Evolutionary conservation across 2,888 invertebrate genomes (phyloP).

Genomic region (Luperina testacea): DNA sequence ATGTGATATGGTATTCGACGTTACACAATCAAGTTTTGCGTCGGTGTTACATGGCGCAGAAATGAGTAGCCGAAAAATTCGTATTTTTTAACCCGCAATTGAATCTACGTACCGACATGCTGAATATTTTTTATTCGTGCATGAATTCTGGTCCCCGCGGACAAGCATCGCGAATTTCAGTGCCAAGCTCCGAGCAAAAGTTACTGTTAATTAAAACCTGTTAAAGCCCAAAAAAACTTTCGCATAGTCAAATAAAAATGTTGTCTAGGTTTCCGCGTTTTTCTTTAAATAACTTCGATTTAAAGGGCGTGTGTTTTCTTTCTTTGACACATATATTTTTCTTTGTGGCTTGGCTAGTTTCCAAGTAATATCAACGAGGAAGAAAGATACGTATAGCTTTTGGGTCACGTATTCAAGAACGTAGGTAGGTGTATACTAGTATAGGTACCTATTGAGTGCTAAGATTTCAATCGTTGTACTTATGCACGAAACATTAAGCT

Average conservation of each 20-base stretch:
- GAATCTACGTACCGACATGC: slow-evolving; percentile 18
- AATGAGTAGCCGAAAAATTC: slow-evolving; percentile 6
- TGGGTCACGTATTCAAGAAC: slow-evolving; percentile 48
- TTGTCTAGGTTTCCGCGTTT: slow-evolving; percentile 11
- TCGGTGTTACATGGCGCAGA: background rate
- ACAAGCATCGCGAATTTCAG: slow-evolving; percentile 16
- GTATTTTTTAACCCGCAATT: slow-evolving; percentile 26
- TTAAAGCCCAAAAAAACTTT: background rate
- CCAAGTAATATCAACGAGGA: slow-evolving; percentile 63
- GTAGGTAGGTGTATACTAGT: background rate
- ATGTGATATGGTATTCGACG: background rate
- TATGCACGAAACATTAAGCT: background rate
- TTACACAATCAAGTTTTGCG: background rate
- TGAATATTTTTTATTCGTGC: slow-evolving; percentile 34
- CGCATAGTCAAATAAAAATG: background rate
- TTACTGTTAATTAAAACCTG: slow-evolving; percentile 29
- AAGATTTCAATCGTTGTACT: background rate
- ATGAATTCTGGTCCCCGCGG: background rate
- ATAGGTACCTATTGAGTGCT: background rate
- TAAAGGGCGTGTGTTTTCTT: slow-evolving; percentile 47
- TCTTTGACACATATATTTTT: slow-evolving; percentile 49
- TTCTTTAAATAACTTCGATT: slow-evolving; percentile 29
- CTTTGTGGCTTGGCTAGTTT: slow-evolving; percentile 51
- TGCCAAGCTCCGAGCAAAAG: slow-evolving; percentile 1
- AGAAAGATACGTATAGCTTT: slow-evolving; percentile 53